Conservation (phyloP, 2,888 invertebrate species). For the Dryobota labecula region DNA sequence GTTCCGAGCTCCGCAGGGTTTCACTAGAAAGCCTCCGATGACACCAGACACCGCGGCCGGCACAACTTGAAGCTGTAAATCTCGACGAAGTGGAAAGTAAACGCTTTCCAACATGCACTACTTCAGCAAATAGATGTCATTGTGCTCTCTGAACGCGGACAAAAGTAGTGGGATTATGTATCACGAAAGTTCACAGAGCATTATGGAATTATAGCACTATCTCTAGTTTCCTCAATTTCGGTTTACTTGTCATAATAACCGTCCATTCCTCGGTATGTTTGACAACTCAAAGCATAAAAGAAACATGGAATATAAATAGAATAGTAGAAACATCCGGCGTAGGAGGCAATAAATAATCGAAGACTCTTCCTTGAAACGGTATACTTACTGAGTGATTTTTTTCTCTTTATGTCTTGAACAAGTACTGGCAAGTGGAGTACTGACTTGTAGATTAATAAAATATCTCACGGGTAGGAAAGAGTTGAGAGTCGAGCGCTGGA, state of each 20-base stretch:
- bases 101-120: conserved; percentile 77
- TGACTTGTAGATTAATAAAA: conserved; percentile 70
- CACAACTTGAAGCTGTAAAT: conserved; percentile 78
- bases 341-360: conserved; percentile 86
- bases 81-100: conserved; percentile 78
- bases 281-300: conserved; percentile 61
- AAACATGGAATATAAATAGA: conserved; percentile 68
- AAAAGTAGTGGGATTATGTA: conserved; percentile 44
- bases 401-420: conserved; percentile 71
- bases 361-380: conserved; percentile 79
- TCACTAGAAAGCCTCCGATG: conserved; percentile 82
- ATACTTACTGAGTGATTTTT: conserved; percentile 79
- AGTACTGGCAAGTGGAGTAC: conserved; percentile 73
- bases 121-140: conserved; percentile 66
- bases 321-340: conserved; percentile 81
- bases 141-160: conserved; percentile 58
- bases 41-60: conserved; percentile 76
- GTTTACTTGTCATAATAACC: conserved; percentile 53
- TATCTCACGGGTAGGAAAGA: conserved; percentile 69
- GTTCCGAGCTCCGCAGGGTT: conserved; percentile 66
- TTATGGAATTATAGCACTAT: conserved; percentile 34
- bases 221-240: conserved; percentile 34
- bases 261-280: conserved; percentile 55
- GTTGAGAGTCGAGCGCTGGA: conserved; percentile 53
- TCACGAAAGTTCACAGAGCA: conserved; percentile 40